phyloP scores from a whole-genome alignment of 2,113 vertebrate species.

The Zapus hudsonius region DNA sequence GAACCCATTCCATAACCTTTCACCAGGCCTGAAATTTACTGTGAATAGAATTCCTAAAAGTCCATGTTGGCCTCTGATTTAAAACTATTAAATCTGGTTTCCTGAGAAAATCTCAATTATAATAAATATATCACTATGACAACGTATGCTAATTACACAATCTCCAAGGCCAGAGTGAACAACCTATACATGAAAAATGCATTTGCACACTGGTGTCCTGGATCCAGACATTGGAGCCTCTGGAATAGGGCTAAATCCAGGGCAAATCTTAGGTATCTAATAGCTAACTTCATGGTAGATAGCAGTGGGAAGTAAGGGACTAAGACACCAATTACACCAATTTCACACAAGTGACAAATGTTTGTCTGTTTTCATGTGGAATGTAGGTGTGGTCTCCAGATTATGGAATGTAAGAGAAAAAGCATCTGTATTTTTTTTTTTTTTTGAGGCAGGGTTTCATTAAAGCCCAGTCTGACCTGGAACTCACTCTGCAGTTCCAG shows the following conservation, averaged over 20 bases:
- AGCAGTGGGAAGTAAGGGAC: neutral
- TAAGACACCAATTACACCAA: fast-evolving
- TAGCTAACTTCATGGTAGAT: neutral
- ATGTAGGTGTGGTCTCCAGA: neutral
- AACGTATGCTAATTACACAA: slow-evolving; percentile 68
- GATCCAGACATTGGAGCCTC: neutral
- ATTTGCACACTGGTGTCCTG: neutral
- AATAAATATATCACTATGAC: slow-evolving; percentile 79
- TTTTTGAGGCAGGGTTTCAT: no score
- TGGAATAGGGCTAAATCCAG: neutral
- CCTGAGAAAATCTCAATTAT: slow-evolving; percentile 74
- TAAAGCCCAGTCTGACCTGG: no score
- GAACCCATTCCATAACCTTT: slow-evolving; percentile 81
- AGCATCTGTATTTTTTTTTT: neutral
- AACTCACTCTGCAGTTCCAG: no score
- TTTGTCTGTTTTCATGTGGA: neutral
- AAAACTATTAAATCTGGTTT: slow-evolving; percentile 74
- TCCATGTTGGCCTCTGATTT: slow-evolving; percentile 77
- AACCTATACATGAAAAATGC: slow-evolving; percentile 24
- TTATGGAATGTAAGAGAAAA: neutral
- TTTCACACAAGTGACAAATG: neutral
- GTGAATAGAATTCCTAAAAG: slow-evolving; percentile 76
- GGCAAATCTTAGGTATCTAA: fast-evolving
- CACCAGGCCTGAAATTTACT: slow-evolving; percentile 80
- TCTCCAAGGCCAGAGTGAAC: slow-evolving; percentile 54